Evolutionary conservation across 2,113 vertebrate species (phyloP).

Genomic region (Atlantisia rogersi): DNA sequence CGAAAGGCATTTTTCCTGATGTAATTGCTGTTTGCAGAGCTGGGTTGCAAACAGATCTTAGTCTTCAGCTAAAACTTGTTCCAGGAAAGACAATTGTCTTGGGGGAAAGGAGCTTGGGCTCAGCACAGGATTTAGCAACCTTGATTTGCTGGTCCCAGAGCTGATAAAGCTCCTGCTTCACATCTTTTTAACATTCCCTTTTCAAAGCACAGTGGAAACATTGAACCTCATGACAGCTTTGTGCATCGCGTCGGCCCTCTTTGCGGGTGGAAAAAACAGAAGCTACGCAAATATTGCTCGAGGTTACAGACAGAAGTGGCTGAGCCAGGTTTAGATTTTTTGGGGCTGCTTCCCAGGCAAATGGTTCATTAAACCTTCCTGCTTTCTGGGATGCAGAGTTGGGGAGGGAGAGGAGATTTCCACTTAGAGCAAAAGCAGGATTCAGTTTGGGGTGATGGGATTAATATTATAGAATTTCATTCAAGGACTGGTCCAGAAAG

Average conservation of each 20-base stretch:
- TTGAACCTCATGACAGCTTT: neutral
- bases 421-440: neutral
- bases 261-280: neutral
- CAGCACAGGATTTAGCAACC: slow-evolving; percentile 41
- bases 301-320: neutral
- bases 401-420: neutral
- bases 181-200: slow-evolving; percentile 14
- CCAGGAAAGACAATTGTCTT: slow-evolving; percentile 62
- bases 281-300: neutral
- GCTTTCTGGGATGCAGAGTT: neutral
- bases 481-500: neutral
- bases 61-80: slow-evolving; percentile 59
- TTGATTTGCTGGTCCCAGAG: slow-evolving; percentile 17
- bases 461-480: neutral
- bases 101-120: slow-evolving; percentile 37
- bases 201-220: neutral
- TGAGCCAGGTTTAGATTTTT: slow-evolving; percentile 9
- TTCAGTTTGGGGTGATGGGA: neutral
- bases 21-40: neutral
- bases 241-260: neutral
- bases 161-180: neutral
- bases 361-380: neutral
- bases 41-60: slow-evolving; percentile 54
- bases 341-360: neutral
- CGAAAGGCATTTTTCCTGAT: slow-evolving; percentile 36